A percentile compares a stretch with the other conserved stretches of the same genome.
These are phyloP conservation scores for Plebejus argus DNA, from an alignment of 2,888 invertebrate species.

Conservation along the genomic window DNA sequence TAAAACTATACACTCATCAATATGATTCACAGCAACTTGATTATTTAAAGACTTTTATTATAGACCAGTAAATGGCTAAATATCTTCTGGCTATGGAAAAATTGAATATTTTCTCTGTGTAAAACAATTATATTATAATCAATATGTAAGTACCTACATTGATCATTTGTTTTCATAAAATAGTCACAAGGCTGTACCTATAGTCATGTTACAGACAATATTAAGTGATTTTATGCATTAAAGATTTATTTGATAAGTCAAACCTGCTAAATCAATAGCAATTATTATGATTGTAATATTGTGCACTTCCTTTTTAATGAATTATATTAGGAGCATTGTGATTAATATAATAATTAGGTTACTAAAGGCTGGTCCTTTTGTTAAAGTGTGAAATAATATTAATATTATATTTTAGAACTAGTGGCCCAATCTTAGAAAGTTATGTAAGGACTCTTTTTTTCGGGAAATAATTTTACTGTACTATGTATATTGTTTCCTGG, in stretches of 20 bases:
- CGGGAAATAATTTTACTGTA: too few species aligned
- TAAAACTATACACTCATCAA: neutral
- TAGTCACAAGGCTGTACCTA: slow-evolving; percentile 7
- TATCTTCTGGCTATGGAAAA: neutral
- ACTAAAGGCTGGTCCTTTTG: slow-evolving; percentile 27
- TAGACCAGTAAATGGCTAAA: neutral
- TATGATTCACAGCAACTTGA: neutral
- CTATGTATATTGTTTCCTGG: too few species aligned
- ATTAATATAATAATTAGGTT: slow-evolving; percentile 9
- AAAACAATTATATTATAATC: neutral
- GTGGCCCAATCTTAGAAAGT: neutral
- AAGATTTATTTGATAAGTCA: neutral
- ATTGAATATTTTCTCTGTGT: neutral
- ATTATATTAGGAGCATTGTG: slow-evolving; percentile 17
- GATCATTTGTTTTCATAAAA: neutral
- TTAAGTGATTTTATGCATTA: neutral
- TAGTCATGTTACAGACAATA: slow-evolving; percentile 4
- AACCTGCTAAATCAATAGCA: neutral
- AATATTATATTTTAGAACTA: slow-evolving; percentile 13
- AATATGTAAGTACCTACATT: neutral
- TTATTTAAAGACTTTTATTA: neutral
- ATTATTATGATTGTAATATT: neutral
- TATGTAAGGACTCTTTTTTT: neutral
- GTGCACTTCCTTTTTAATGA: neutral
- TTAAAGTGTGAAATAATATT: slow-evolving; percentile 6